phyloP scores from a whole-genome alignment of 2,797 vertebrate species.

The Enteromius afrohamiltoni region DNA sequence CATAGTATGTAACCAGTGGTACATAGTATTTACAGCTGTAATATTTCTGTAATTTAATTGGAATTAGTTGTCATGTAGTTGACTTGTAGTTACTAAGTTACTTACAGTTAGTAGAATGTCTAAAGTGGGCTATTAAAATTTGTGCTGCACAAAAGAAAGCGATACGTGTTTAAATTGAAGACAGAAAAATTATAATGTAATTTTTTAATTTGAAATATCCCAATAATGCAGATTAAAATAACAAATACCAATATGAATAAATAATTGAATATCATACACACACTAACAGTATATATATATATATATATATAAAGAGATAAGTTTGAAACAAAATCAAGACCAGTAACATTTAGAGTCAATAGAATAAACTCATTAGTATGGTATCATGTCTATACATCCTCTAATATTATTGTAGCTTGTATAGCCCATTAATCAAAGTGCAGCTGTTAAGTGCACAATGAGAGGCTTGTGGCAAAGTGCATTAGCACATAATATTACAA shows the following conservation, averaged over 20 bases:
- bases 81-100: too few relatives aligned
- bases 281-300: too few relatives aligned
- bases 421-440: conserved; percentile 60
- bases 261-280: background rate
- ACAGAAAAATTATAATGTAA: too few relatives aligned
- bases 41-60: too few relatives aligned
- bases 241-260: background rate
- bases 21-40: too few relatives aligned
- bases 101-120: too few relatives aligned
- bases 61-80: too few relatives aligned
- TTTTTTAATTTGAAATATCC: too few relatives aligned
- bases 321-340: background rate
- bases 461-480: conserved; percentile 58
- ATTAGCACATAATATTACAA: conserved; percentile 64
- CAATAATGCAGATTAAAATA: too few relatives aligned
- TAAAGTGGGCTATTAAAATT: too few relatives aligned
- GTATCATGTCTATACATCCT: conserved; percentile 62
- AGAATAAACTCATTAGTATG: conserved; percentile 62
- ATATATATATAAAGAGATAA: background rate
- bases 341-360: conserved; percentile 29
- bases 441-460: conserved; percentile 60
- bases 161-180: background rate
- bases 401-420: conserved; percentile 54
- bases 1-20: too few relatives aligned
- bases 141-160: background rate